phyloP scores from a whole-genome alignment of 1,140 invertebrate genomes.

The Drosophila pseudoananassae region DNA sequence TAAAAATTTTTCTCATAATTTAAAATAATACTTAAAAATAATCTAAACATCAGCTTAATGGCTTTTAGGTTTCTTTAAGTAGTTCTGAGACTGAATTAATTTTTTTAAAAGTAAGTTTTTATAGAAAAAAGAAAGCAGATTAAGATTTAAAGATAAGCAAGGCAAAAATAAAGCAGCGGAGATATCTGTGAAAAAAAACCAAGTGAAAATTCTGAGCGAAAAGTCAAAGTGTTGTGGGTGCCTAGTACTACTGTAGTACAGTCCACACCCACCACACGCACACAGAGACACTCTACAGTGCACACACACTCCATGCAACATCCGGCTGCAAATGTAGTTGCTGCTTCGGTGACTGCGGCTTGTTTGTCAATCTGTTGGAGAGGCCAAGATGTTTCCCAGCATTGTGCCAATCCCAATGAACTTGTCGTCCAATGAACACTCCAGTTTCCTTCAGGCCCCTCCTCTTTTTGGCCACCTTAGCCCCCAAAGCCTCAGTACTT shows the following conservation, averaged over 20 bases:
- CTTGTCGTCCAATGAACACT: conserved; percentile 38
- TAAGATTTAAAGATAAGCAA: background rate
- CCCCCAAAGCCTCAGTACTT: background rate
- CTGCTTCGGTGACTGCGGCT: conserved; percentile 76
- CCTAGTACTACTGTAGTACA: conserved; percentile 31
- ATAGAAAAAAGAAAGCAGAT: background rate
- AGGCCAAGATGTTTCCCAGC: conserved; percentile 52
- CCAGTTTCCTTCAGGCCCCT: background rate
- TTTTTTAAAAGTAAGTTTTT: conserved; percentile 34
- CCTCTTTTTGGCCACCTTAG: background rate
- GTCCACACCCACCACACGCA: conserved; percentile 23
- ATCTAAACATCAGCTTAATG: too few species aligned
- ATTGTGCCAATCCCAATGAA: conserved; percentile 65
- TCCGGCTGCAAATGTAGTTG: conserved; percentile 58
- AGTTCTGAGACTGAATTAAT: background rate
- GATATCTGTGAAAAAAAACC: too few species aligned
- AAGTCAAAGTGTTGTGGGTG: conserved; percentile 20
- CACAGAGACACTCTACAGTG: background rate
- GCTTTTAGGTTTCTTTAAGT: too few species aligned
- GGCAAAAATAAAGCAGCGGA: background rate
- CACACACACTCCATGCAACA: background rate
- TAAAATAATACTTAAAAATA: too few species aligned
- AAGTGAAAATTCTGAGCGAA: background rate
- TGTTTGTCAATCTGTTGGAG: conserved; percentile 80
- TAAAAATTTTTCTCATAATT: too few species aligned